Conservation (phyloP, 2,113 vertebrate species). For the Beaufortia kweichowensis region DNA sequence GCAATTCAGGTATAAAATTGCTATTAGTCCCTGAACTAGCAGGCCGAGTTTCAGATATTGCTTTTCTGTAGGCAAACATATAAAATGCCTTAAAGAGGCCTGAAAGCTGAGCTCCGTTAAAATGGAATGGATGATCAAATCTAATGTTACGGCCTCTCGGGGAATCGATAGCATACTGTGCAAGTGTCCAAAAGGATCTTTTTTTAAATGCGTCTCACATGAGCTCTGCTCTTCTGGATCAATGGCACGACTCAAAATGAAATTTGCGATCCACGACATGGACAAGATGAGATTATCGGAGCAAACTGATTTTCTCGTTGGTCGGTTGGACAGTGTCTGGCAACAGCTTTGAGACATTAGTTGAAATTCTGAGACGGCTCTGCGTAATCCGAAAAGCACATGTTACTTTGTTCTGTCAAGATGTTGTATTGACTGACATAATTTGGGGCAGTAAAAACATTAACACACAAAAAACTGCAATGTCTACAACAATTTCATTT, state of each 20-base stretch:
- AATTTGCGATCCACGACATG: constrained; percentile 24
- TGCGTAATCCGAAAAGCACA: neutral
- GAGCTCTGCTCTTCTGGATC: constrained; percentile 25
- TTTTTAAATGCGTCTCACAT: constrained; percentile 23
- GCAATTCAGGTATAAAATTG: constrained; percentile 13
- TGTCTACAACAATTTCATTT: no score
- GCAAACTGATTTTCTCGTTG: constrained; percentile 43
- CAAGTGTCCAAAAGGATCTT: neutral
- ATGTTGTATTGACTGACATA: neutral
- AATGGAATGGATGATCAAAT: constrained; percentile 33
- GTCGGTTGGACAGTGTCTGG: neutral
- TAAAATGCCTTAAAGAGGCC: constrained; percentile 36
- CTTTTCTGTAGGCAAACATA: constrained; percentile 19
- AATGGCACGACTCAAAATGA: constrained; percentile 30
- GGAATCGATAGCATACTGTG: constrained; percentile 15
- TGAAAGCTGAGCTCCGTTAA: constrained; percentile 23
- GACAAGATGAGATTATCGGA: constrained; percentile 44
- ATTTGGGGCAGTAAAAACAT: neutral
- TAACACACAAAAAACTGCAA: no score
- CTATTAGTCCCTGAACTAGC: neutral
- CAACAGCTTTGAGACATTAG: neutral
- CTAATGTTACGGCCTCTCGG: neutral
- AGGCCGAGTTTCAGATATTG: constrained; percentile 10
- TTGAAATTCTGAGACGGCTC: constrained; percentile 12
- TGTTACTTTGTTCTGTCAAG: neutral